Evolutionary conservation across 2,797 vertebrate genomes (phyloP), one percentile per base, ranked within the genome.

Genomic region (Thamnophis elegans): DNA sequence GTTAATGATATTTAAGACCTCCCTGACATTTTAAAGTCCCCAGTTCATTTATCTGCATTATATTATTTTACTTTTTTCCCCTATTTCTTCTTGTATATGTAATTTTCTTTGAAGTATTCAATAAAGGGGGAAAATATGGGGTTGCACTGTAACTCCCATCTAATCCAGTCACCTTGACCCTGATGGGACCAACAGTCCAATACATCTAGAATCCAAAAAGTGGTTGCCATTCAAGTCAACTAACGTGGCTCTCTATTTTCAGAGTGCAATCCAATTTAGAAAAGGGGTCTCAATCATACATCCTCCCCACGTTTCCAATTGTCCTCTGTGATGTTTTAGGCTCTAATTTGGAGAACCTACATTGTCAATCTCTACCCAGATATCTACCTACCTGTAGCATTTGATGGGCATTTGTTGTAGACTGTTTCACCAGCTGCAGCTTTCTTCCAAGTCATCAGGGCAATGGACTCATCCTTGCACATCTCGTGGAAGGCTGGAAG

Each of bases 331-430:
- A 1, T 1, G 8, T 92, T 90, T 56, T 88, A 73, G 47, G 2
- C 13, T 47, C 12, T 11, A 8, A 2, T 47, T 10, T 42, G 11
- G 4, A 20, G 4, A 14, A 25, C 90, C 25, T 42, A 36, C 22
- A 22, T 55, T 42, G 28, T 12, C 0, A 1, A 26, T 91, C 20
- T 2, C 82, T 56, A 28, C 28, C 32, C 28, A 10, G 54, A 12
- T 0, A 0, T 4, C 25, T 53, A 87, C 98, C 98, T 96, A 99
- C 99, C 99, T 93, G 99, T 99, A 97, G 99, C 98, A 0, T 99
- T 99, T 94, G 99, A 98, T 95, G 99, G 99, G 97, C 99, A 99
- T 95, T 99, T 99, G 98, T 99, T 99, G 98, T 99, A 99, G 97
- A 99, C 98, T 5, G 98, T 98, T 96, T 99, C 99, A 90, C 99